These are phyloP conservation scores for Adelosebastes latens DNA, from an alignment of 2,797 vertebrate species.

Conservation along the genomic window DNA sequence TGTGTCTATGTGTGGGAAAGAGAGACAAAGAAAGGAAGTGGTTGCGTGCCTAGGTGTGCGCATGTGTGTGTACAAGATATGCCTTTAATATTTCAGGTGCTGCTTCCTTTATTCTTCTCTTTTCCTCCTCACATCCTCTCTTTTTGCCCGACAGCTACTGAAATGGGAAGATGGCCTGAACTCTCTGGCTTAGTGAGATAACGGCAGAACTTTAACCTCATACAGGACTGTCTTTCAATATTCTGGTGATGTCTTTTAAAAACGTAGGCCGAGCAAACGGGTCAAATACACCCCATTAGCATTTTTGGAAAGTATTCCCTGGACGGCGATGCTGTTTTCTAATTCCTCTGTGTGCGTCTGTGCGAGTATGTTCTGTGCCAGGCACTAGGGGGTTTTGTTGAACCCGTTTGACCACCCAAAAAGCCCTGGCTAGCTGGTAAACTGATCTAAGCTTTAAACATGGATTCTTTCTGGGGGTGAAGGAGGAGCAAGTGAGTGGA, in stretches of 20 bases:
- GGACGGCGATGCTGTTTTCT: constrained; percentile 37
- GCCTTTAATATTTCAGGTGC: constrained; percentile 70
- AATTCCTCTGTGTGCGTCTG: constrained; percentile 27
- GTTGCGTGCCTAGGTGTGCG: not conserved
- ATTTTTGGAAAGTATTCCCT: constrained; percentile 53
- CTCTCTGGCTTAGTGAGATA: constrained; percentile 57
- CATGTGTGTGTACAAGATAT: not conserved
- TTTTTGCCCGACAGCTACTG: constrained; percentile 21
- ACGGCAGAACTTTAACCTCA: constrained; percentile 50
- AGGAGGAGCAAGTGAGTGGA: constrained; percentile 5
- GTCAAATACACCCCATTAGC: constrained; percentile 57
- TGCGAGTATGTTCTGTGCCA: constrained; percentile 44
- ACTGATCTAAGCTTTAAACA: constrained; percentile 44
- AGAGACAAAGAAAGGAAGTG: constrained; percentile 22
- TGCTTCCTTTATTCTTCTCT: not conserved
- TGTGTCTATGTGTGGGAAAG: constrained; percentile 12
- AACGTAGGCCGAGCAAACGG: constrained; percentile 37
- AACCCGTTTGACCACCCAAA: constrained; percentile 53
- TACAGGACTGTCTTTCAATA: constrained; percentile 27
- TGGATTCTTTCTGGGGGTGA: constrained; percentile 1
- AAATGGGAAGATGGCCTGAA: constrained; percentile 15
- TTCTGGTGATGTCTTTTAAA: constrained; percentile 42
- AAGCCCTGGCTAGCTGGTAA: constrained; percentile 17
- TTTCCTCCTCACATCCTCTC: not conserved
- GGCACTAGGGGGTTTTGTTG: constrained; percentile 17